Evolutionary conservation across 2,113 vertebrate species (phyloP).

Genomic region (Prolemur simus): DNA sequence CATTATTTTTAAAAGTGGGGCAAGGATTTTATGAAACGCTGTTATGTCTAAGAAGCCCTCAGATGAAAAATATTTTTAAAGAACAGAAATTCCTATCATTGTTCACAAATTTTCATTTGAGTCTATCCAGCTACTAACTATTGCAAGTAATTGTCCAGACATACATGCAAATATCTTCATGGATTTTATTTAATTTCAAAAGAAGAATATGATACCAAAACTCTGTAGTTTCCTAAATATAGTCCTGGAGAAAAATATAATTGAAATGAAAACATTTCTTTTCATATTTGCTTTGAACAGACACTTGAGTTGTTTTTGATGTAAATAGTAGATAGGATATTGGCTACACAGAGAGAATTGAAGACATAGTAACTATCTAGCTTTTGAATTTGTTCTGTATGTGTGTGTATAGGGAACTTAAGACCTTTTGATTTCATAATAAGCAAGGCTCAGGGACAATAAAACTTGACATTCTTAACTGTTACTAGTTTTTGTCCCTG

Average conservation of each 20-base stretch:
- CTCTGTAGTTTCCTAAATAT: constrained; percentile 26
- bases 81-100: neutral
- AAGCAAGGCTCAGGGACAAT: constrained; percentile 56
- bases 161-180: constrained; percentile 7
- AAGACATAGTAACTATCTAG: neutral
- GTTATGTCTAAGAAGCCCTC: neutral
- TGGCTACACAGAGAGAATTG: neutral
- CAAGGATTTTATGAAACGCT: constrained; percentile 34
- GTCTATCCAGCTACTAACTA: neutral
- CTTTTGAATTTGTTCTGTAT: neutral
- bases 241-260: neutral
- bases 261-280: constrained; percentile 30
- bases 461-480: constrained; percentile 77
- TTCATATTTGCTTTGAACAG: constrained; percentile 15
- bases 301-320: neutral
- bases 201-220: neutral
- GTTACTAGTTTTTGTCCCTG: constrained; percentile 61
- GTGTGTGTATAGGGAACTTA: neutral
- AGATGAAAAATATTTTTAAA: constrained; percentile 31
- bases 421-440: constrained; percentile 70
- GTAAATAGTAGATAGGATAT: neutral
- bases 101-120: neutral
- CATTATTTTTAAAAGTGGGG: neutral
- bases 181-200: constrained; percentile 53
- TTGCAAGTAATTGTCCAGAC: constrained; percentile 26